These are phyloP conservation scores for Ciconia maguari DNA, from an alignment of 2,113 vertebrate species.

Conservation along the genomic window DNA sequence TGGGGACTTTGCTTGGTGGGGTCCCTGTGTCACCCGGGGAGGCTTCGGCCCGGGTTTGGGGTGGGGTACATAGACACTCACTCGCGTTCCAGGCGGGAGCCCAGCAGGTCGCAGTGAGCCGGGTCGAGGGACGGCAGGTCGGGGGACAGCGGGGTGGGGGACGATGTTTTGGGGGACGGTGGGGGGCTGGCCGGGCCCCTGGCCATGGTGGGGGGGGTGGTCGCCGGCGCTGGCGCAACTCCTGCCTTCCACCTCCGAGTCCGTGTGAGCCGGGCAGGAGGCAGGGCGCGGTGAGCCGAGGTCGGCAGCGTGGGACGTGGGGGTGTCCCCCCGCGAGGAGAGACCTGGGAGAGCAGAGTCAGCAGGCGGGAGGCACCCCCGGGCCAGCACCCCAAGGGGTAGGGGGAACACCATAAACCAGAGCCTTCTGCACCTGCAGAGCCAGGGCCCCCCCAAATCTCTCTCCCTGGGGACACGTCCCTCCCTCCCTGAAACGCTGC, in stretches of 20 bases:
- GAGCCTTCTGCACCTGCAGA: not conserved
- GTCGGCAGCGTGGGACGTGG: fast-evolving
- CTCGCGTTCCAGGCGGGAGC: constrained; percentile 60
- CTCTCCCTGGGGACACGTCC: fast-evolving
- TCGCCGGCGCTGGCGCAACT: not conserved
- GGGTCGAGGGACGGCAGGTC: not conserved
- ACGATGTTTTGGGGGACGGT: not conserved
- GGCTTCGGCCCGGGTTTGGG: not conserved
- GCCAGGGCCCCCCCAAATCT: fast-evolving
- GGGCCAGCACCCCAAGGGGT: fast-evolving
- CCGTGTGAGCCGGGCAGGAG: constrained; percentile 29
- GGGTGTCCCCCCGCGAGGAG: not conserved
- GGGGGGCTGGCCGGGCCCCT: not conserved
- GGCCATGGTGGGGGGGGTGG: not conserved
- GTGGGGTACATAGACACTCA: constrained; percentile 62
- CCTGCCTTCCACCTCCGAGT: constrained; percentile 56
- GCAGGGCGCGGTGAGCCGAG: fast-evolving
- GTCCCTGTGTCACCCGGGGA: not conserved
- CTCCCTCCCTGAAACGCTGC: fast-evolving
- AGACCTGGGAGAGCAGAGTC: not conserved
- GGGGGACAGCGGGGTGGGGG: not conserved
- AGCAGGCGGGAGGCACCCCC: not conserved
- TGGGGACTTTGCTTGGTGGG: not conserved
- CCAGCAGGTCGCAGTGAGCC: not conserved
- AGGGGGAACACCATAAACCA: not conserved